Evolutionary conservation across 2,888 invertebrate genomes (phyloP), one percentile per base, ranked within the genome.

Genomic region (Drosophila dives): DNA sequence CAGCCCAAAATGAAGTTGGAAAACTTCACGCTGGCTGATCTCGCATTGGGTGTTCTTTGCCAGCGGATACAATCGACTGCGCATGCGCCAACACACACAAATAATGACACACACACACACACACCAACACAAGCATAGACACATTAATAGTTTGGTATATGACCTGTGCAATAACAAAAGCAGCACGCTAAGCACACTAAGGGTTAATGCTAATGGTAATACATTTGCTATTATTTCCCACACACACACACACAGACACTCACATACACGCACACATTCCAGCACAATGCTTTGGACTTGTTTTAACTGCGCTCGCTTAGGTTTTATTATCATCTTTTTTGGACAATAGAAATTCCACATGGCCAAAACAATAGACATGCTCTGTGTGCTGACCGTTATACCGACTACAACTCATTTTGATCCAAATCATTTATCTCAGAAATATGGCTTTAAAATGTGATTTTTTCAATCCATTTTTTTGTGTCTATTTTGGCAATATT

Each of bases 41-140:
- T 77, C 83, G 75, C 84, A 73, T 74, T 82, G 84, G 70, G 75
- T 78, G 80, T 83, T 83, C 83, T 83, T 42, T 51, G 53, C 59
- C 38, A 66, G 38, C 79, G 85, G 85, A 83, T 83, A 81, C 85
- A 83, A 70, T 59, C 71, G 81, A 83, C 56, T 83, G 83, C 83
- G 83, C 85, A 72, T 83, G 85, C 72, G 77, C 83, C 83, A 79
- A 74, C 80, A 59, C 61, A 65, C 50, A 58, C 53, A 40, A 29
- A 29, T 29, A 29, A 29, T 29, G 29, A 29, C 40, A 23, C 54
- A 59, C 33, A 3, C 15, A 5, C 12, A 23, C 36, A 69, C 79
- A 53, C 60, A 50, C 23, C 33, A 26, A 40, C 59, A 64, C 23
- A 29, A 20, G 42, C 32, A 26, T 29, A 38, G n/a, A 33, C 58